Conservation (phyloP, 2,113 vertebrate species). For the Urocynchramus pylzowi region DNA sequence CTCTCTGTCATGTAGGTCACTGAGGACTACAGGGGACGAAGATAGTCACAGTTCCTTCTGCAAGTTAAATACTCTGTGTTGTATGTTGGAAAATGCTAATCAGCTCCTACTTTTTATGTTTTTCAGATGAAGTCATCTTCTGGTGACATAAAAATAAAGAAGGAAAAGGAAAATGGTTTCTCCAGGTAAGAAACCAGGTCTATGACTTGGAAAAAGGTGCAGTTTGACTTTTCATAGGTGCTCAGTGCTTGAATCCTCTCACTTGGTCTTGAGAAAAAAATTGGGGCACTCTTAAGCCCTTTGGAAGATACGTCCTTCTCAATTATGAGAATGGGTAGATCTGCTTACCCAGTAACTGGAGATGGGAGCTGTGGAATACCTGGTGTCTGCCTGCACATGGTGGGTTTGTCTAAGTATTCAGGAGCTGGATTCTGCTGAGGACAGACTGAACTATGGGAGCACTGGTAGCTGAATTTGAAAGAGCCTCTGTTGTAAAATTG, state of each 20-base stretch:
- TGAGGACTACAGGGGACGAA: neutral
- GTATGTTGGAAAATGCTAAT: neutral
- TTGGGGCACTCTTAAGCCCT: neutral
- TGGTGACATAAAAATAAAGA: conserved; percentile 85
- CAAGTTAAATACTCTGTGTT: neutral
- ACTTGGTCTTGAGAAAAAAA: neutral
- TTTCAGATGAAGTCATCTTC: conserved; percentile 80
- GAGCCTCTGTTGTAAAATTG: neutral
- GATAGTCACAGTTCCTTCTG: neutral
- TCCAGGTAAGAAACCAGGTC: conserved; percentile 77
- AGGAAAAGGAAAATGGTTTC: conserved; percentile 94
- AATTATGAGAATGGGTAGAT: neutral
- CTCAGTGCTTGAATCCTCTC: neutral
- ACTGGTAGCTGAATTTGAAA: neutral
- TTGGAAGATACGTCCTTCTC: accelerated
- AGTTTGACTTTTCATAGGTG: neutral
- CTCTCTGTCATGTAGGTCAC: neutral
- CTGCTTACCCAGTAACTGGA: neutral
- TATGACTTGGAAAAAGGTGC: neutral
- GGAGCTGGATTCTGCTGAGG: neutral
- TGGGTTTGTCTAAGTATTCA: neutral
- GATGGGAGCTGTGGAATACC: neutral
- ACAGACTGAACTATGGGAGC: neutral
- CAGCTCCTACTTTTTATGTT: conserved; percentile 20
- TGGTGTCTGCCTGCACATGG: neutral